phyloP scores from a whole-genome alignment of 2,888 invertebrate species.

The Matsumyia berberina region DNA sequence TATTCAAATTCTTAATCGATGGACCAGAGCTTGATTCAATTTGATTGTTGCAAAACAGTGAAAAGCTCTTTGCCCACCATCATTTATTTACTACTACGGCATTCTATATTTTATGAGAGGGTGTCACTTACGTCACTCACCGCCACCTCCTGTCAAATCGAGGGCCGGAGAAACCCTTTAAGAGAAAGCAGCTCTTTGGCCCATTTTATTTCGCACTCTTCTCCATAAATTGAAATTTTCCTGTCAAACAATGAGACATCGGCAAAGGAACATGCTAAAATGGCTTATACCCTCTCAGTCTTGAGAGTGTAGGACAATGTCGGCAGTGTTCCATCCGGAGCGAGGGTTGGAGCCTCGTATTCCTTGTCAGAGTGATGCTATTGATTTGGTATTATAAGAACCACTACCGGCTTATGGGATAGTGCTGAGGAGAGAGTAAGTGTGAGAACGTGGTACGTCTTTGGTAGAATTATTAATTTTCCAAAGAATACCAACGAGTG shows the following conservation, averaged over 20 bases:
- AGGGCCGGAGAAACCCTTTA: constrained; percentile 42
- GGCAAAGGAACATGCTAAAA: constrained; percentile 42
- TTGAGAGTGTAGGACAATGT: constrained; percentile 33
- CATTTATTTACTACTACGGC: constrained; percentile 58
- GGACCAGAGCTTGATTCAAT: constrained; percentile 53
- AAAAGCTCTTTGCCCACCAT: constrained; percentile 65
- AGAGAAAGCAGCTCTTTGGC: constrained; percentile 55
- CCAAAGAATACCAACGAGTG: constrained; percentile 31
- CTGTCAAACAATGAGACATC: constrained; percentile 71
- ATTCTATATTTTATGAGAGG: constrained; percentile 59
- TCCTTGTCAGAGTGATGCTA: constrained; percentile 65
- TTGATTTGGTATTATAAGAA: constrained; percentile 69
- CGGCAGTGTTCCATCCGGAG: constrained; percentile 24
- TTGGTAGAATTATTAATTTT: constrained; percentile 68
- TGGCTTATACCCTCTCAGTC: constrained; percentile 32
- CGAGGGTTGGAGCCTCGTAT: constrained; percentile 56
- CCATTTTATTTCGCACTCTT: constrained; percentile 60
- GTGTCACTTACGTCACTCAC: constrained; percentile 30
- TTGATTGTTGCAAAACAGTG: constrained; percentile 64
- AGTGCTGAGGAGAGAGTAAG: background rate
- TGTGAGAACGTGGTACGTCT: constrained; percentile 25
- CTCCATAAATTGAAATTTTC: constrained; percentile 72
- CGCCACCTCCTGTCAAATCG: constrained; percentile 1
- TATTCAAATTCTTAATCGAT: constrained; percentile 57
- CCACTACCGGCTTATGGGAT: constrained; percentile 37